A percentile compares a stretch with the other conserved stretches of the same genome.
These are phyloP conservation scores for Leptopilina myrica DNA, from an alignment of 2,888 invertebrate genomes.

Conservation along the genomic window DNA sequence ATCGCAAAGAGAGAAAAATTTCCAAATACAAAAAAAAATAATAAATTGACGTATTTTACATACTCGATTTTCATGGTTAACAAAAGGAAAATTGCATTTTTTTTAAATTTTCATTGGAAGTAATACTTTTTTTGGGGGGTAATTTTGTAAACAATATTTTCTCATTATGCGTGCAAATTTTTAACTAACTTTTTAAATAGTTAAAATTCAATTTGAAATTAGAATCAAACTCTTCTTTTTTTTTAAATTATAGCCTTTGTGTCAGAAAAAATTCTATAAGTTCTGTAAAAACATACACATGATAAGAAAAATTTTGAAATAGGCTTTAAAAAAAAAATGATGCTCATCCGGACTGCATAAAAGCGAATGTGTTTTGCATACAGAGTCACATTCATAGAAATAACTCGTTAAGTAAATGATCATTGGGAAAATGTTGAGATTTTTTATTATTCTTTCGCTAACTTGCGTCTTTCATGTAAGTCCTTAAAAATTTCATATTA, in stretches of 20 bases:
- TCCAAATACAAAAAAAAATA: too few relatives aligned
- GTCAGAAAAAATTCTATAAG: background rate
- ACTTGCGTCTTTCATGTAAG: background rate
- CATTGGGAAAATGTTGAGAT: background rate
- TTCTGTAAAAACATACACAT: background rate
- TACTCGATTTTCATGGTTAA: too few relatives aligned
- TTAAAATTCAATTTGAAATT: too few relatives aligned
- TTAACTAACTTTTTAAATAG: too few relatives aligned
- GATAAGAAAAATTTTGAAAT: constrained; percentile 7
- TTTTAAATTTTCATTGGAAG: too few relatives aligned
- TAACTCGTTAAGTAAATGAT: constrained; percentile 5
- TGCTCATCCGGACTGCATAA: background rate
- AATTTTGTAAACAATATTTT: too few relatives aligned
- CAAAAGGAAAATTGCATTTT: too few relatives aligned
- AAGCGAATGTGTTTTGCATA: background rate
- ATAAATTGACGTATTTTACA: too few relatives aligned
- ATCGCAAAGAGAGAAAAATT: background rate
- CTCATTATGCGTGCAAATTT: too few relatives aligned
- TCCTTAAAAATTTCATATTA: background rate
- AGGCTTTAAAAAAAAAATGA: background rate
- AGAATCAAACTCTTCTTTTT: too few relatives aligned
- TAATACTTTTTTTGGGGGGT: too few relatives aligned
- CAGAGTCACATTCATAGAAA: background rate
- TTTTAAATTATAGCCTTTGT: too few relatives aligned
- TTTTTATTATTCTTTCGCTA: background rate